Base-by-base conservation (phyloP, 2,888 invertebrate genomes). In the Pilophorus perplexus region DNA sequence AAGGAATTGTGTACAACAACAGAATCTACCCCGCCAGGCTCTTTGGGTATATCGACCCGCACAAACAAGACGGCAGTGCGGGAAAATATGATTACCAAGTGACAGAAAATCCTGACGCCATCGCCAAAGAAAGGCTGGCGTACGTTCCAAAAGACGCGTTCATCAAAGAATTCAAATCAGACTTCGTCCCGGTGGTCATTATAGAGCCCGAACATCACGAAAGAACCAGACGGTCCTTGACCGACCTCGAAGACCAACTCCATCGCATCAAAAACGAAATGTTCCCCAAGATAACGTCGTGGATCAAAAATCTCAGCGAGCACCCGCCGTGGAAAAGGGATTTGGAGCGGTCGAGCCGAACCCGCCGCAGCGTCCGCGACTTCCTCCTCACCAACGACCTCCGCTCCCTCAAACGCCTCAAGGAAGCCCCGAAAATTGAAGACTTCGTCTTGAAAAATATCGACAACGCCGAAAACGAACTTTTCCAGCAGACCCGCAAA, bases 1-100 rank as follows among this genome's bases (percentile, higher is more conserved):
- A 68, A 28, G 68, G 66, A 3, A 62, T 68, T 20, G 68, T 68
- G 2, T 64, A 57, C 54, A 66, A 68, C 44, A 66, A 68, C 28
- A 68, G 48, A 55, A 67, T 68, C 18, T 66, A 66, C 16, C 68
- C 68, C 12, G 66, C 66, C n/a, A 68, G 67, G 60, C 38, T 68
- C 12, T 68, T 50, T 16, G 66, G 68, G 5, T 18, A 60, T 6
- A 28, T 68, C 20, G 64, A 52, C 3, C 44, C 14, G 2, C 42
- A 12, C 8, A 33, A 33, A 33, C 33, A 6, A 33, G 33, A 33
- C 33, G 33, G 12, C 6, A 33, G 33, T 12, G 33, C 33, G 6
- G 33, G 33, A 8, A 33, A 33, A 33, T 33, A 33, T 12, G 33
- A 33, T 33, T 6, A 33, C 33, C 6, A 33, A 33, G 6, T 12